Evolutionary conservation across 2,113 vertebrate genomes (phyloP).

Genomic region (Halcyon malimbica): DNA sequence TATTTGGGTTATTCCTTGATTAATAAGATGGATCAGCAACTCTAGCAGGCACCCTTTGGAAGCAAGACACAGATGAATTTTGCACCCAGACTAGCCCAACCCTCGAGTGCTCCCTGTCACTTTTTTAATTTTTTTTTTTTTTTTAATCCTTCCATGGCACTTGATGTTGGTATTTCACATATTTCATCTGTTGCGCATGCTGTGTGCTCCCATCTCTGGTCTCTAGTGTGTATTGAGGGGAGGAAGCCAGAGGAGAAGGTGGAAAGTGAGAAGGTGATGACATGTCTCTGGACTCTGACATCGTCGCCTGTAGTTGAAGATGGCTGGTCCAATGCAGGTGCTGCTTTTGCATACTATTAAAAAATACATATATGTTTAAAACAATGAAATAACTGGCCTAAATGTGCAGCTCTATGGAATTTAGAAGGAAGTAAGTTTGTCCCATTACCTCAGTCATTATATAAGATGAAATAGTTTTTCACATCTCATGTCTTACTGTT

Average conservation of each 20-base stretch:
- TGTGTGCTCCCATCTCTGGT: not conserved
- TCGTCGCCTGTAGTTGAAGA: not conserved
- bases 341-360: not conserved
- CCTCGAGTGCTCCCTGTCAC: not conserved
- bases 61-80: not conserved
- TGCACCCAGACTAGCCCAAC: not conserved
- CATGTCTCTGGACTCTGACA: not conserved
- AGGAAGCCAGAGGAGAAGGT: not conserved
- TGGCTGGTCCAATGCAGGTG: not conserved
- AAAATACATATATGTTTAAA: not conserved
- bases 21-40: not conserved
- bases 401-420: not conserved
- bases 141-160: not conserved
- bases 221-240: not conserved
- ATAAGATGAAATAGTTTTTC: not conserved
- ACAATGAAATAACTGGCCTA: not conserved
- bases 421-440: not conserved
- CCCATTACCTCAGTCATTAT: not conserved
- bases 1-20: not conserved
- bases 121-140: not conserved
- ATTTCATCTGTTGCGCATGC: not conserved
- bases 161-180: not conserved
- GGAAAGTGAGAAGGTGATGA: not conserved
- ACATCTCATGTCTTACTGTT: not conserved
- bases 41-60: not conserved